Percentiles rank a stretch among this genome's conserved stretches.
phyloP scores from a whole-genome alignment of 2,113 vertebrate species.

The Athene noctua region DNA sequence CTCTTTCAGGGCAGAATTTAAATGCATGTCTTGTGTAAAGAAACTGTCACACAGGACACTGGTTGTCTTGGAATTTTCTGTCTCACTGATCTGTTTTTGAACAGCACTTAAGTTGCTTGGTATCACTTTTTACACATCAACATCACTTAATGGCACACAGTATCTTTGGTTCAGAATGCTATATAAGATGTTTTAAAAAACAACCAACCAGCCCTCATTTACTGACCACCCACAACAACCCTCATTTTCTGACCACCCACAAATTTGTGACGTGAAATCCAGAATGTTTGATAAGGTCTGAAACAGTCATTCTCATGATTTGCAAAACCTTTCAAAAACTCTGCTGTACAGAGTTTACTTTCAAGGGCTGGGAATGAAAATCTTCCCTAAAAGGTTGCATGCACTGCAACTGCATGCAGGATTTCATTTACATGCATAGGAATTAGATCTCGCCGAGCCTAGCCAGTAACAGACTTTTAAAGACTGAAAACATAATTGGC shows the following conservation, averaged over 20 bases:
- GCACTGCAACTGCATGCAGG: neutral
- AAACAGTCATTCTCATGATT: neutral
- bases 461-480: neutral
- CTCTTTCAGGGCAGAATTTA: neutral
- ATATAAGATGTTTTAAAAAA: neutral
- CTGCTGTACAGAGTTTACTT: neutral
- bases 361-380: neutral
- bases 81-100: neutral
- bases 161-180: neutral
- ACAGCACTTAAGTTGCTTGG: neutral
- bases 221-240: neutral
- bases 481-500: neutral
- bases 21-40: neutral
- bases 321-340: neutral
- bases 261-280: neutral
- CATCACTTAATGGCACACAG: neutral
- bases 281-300: neutral
- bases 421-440: neutral
- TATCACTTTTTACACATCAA: neutral
- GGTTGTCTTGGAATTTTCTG: neutral
- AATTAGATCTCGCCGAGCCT: neutral
- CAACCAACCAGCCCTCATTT: neutral
- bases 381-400: neutral
- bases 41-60: accelerated
- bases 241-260: neutral